Evolutionary conservation across 2,888 invertebrate genomes (phyloP), one percentile per base, ranked within the genome.

Genomic region (Tenthredo mesomela): DNA sequence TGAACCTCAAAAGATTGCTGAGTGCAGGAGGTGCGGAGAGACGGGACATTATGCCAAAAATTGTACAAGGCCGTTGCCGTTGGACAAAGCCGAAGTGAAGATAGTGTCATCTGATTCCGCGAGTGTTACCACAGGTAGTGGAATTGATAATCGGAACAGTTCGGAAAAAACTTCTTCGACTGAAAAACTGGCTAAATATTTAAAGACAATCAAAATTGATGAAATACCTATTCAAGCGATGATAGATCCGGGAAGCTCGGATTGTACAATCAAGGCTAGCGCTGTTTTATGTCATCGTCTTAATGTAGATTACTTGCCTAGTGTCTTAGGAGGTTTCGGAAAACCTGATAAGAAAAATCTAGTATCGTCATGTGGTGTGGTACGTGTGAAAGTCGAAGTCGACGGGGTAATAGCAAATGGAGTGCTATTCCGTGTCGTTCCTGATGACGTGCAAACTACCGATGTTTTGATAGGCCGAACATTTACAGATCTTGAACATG

Each of bases 381-480:
- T 75, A 40, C 21, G 75, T 40, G 75, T n/a, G 2, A n/a, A 75
- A 25, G 75, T 75, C 25, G 75, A 75, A 6, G 33, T 75, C 25
- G 75, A 47, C 75, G 50, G 47, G 25, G 75, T 47, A 15, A 37
- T 43, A n/a, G 75, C 75, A 0, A 47, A 75, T 15, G 47, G 12
- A 10, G 86, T 89, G 1, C 47, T 84, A 5, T 61, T 89, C 12
- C 84, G 87, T 50, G 85, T 89, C 9, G 88, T 89, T 40, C 88
- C 88, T 12, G 88, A 89, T 78, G 75, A 88, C 50, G 87, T 85
- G 12, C 88, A 89, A 84, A 80, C 87, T 9, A 77, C 85, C 5
- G 88, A 88, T 33, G 47, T 89, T n/a, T 84, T 89, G 37, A 87
- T 89, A 6, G 88, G 89, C 3, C 85, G 89, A 37, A 87, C 88